Base-by-base conservation (phyloP, 2,797 vertebrate genomes). In the Danionella dracula region DNA sequence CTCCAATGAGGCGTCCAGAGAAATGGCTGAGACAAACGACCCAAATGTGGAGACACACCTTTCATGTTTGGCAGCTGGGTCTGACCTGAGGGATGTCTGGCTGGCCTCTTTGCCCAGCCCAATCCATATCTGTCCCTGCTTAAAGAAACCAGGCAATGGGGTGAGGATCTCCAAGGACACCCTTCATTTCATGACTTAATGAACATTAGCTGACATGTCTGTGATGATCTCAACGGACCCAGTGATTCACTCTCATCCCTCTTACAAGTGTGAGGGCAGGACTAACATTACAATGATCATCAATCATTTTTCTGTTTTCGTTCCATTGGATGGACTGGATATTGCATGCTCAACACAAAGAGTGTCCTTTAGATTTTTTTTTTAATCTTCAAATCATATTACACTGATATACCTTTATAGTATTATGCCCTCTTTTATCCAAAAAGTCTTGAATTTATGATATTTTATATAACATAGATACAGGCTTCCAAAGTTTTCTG, bases 1-100 rank as follows among this genome's bases (percentile, higher is more conserved):
- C 81, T 81, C 73, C 86, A 88, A 88, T 89, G 87, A 92, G 83
- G 79, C 83, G 66, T 85, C 84, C 74, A 66, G 70, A 77, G 84
- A 83, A 76, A 86, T 85, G 81, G 76, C 85, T 54, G 69, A 75
- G 72, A 84, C 74, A 83, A 86, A 86, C 71, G 83, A 82, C 73
- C 78, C 81, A 58, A 83, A 75, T 76, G 72, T 69, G 70, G 74
- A 82, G 79, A 76, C 81, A 77, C 83, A 87, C 83, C 83, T 84
- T 82, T 90, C 81, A 85, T 84, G 82, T 84, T 64, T 76, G 85
- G 89, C 81, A 85, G 79, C 68, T 75, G 62, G 63, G 67, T 51
- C 66, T 72, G 62, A 67, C 72, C 72, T 35, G 8, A 74, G 61
- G 66, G 37, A 66, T 41, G 8, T 12, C 27, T 59, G 45, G 59